Evolutionary conservation across 1,140 invertebrate species (phyloP), one percentile per base, ranked within the genome.

Genomic region (Drosophila parabipectinata): DNA sequence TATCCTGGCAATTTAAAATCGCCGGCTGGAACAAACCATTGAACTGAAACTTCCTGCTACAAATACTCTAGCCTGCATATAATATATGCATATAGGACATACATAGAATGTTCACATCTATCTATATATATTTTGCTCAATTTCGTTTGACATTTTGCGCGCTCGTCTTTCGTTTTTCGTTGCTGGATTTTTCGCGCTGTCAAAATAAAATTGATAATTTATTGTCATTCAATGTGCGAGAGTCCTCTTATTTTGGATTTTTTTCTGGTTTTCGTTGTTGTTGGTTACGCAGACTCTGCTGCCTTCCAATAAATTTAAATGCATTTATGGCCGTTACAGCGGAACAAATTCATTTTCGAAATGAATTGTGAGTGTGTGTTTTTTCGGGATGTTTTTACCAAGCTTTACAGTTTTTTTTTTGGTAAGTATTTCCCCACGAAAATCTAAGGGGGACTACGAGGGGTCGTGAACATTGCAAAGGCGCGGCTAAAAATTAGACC

Each of bases 141-240:
- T 85, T 85, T 85, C 61, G 75, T 83, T 66, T 88, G 79, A 88
- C 79, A 79, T 83, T 88, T 79, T 83, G 58, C 52, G 68, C 41
- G 51, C 56, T 52, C 63, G 48, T 74, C 50, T 67, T 78, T 77
- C 69, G 64, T 79, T 76, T 79, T 79, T 72, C 53, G 64, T 48
- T 76, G 67, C 72, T 59, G 72, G 72, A 72, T 88, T 88, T 88
- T 88, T 88, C 76, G 79, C 79, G 87, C 78, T 90, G 80, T 89
- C 84, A 85, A 89, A 89, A 89, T 89, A 90, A 89, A 88, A 90
- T 89, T 89, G 84, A 89, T 89, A 89, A 89, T 89, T 89, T 89
- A 89, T 89, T 89, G 84, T 89, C 84, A 89, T 88, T 88, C 83
- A 88, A 88, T 88, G 84, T 68, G 52, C 54, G 62, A 85, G 82